Conservation (phyloP, 2,888 invertebrate species). For the Eurois occulta region DNA sequence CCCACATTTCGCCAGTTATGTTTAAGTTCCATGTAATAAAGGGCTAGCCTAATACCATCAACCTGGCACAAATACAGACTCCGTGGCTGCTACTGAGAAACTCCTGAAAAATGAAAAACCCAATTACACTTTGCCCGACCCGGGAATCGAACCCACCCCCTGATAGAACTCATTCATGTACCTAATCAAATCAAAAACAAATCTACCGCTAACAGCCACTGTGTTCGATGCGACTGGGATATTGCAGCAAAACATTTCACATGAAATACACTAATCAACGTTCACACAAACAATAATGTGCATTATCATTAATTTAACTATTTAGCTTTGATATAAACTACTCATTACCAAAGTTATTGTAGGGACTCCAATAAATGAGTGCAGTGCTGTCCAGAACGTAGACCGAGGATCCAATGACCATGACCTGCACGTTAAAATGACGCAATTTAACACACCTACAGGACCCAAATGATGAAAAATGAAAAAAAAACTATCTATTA, state of each 20-base stretch:
- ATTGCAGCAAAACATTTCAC: slow-evolving; percentile 16
- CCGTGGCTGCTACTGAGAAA: no score
- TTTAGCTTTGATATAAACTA: slow-evolving; percentile 1
- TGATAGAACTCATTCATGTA: neutral
- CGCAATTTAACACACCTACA: neutral
- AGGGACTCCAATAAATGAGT: neutral
- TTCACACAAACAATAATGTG: slow-evolving; percentile 4
- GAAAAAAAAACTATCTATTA: no score
- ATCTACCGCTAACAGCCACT: neutral
- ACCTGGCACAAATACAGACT: no score
- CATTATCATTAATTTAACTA: slow-evolving; percentile 1
- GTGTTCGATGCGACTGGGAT: neutral
- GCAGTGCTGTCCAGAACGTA: neutral
- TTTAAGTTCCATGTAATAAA: no score
- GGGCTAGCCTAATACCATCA: no score
- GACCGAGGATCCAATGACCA: neutral
- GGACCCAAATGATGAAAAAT: neutral
- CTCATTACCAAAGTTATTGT: neutral
- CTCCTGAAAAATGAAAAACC: no score
- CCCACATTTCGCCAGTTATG: no score
- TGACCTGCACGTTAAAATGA: no score
- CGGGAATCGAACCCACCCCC: no score
- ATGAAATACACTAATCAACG: slow-evolving; percentile 13
- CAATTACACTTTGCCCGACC: no score
- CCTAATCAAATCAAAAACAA: slow-evolving; percentile 7